These are phyloP conservation scores for Drosophila oshimai DNA, from an alignment of 1,140 invertebrate species.

Conservation along the genomic window DNA sequence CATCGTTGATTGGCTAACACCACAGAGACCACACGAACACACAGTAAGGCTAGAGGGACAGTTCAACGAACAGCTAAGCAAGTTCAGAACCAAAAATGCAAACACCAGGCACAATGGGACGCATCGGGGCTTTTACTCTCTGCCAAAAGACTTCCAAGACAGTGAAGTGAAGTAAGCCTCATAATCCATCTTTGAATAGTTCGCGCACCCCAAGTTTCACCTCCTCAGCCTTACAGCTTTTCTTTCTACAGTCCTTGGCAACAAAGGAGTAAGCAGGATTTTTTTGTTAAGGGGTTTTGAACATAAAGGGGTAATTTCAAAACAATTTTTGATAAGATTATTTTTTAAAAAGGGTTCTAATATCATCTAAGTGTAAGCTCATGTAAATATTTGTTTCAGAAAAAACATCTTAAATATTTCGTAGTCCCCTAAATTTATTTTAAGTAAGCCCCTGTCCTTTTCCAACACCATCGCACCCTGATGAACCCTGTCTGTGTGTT, in stretches of 20 bases:
- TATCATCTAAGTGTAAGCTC: too few relatives aligned
- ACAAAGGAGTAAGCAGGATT: constrained; percentile 4
- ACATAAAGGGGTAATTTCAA: too few relatives aligned
- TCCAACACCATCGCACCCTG: neutral
- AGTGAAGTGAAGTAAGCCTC: neutral
- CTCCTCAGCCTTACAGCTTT: too few relatives aligned
- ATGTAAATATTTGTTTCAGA: too few relatives aligned
- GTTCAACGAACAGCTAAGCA: constrained; percentile 70
- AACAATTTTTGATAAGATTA: too few relatives aligned
- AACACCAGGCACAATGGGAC: constrained; percentile 18
- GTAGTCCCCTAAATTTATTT: neutral
- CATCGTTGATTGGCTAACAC: constrained; percentile 56
- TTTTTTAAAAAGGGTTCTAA: neutral
- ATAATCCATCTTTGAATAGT: constrained; percentile 31
- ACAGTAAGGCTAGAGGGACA: constrained; percentile 14
- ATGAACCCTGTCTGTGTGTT: constrained; percentile 17
- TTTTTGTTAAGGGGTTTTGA: neutral
- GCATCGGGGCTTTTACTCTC: neutral
- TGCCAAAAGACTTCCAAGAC: neutral
- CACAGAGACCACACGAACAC: constrained; percentile 27
- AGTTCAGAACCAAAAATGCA: constrained; percentile 54
- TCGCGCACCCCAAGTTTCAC: neutral
- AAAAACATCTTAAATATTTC: neutral
- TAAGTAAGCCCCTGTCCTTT: constrained; percentile 3
- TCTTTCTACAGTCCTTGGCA: too few relatives aligned